phyloP scores from a whole-genome alignment of 2,113 vertebrate genomes.

The Fukomys damarensis region DNA sequence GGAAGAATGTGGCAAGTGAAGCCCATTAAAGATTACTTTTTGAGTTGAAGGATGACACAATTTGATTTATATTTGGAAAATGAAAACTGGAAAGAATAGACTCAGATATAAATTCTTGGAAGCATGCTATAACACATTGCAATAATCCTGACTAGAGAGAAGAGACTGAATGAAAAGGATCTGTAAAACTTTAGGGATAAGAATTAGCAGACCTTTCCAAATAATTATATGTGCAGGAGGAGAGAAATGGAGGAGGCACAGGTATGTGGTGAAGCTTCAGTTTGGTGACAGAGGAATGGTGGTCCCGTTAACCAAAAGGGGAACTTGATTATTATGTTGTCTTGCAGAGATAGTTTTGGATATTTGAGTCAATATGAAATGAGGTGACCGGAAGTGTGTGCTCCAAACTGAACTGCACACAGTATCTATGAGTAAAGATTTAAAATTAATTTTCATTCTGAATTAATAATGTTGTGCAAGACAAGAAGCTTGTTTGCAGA shows the following conservation, averaged over 20 bases:
- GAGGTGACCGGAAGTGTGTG: not conserved
- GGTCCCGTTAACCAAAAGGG: not conserved
- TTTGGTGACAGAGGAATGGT: not conserved
- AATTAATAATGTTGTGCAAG: not conserved
- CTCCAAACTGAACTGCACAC: not conserved
- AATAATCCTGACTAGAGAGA: not conserved
- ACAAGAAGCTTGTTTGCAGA: not conserved
- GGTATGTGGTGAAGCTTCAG: not conserved
- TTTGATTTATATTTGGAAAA: not conserved
- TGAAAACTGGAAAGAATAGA: not conserved
- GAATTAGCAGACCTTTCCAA: not conserved
- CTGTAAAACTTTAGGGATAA: not conserved
- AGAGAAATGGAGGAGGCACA: not conserved
- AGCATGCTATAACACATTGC: not conserved
- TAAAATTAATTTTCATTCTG: not conserved
- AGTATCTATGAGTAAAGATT: not conserved
- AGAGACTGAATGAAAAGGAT: not conserved
- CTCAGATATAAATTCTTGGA: not conserved
- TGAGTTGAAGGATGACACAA: not conserved
- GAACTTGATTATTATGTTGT: not conserved
- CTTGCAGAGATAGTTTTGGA: not conserved
- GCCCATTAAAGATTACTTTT: not conserved
- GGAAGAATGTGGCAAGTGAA: not conserved
- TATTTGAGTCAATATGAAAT: not conserved
- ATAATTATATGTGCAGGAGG: not conserved